A percentile compares a stretch with the other conserved stretches of the same genome.
These are phyloP conservation scores for Halocaridina rubra DNA, from an alignment of 2,888 invertebrate species.

Conservation along the genomic window DNA sequence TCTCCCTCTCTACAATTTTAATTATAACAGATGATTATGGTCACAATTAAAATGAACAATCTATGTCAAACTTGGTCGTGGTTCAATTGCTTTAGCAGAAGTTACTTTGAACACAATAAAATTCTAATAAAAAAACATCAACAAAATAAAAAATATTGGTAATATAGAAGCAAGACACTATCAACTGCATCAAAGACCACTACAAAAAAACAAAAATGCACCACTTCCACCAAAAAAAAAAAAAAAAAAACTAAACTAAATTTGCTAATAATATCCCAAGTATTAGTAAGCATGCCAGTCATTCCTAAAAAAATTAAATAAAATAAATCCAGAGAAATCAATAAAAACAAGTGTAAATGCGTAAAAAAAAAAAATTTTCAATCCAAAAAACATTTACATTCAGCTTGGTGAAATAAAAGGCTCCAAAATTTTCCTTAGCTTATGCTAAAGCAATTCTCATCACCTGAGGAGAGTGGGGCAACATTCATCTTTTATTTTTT, in stretches of 20 bases:
- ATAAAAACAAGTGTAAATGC: neutral
- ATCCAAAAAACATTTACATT: conserved; percentile 13
- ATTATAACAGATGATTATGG: neutral
- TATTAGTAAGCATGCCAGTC: conserved; percentile 50
- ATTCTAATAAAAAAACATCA: neutral
- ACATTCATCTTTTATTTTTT: conserved; percentile 34
- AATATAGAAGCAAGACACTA: no score
- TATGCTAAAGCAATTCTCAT: conserved; percentile 57
- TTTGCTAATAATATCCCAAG: conserved; percentile 28
- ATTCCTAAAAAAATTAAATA: neutral
- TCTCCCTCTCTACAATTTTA: neutral
- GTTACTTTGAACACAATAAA: neutral
- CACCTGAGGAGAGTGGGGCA: conserved; percentile 20
- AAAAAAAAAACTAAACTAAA: neutral
- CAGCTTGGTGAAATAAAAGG: conserved; percentile 61
- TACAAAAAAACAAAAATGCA: neutral
- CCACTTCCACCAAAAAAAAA: neutral
- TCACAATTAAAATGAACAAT: neutral
- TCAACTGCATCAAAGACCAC: no score
- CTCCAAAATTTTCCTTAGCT: conserved; percentile 45
- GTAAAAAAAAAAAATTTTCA: conserved; percentile 20
- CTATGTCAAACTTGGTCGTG: conserved; percentile 13
- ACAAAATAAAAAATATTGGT: no score
- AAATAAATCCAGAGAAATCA: neutral
- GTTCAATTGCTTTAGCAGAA: conserved; percentile 53